These are phyloP conservation scores for Nephrotoma appendiculata DNA, from an alignment of 2,888 invertebrate genomes.

Conservation along the genomic window DNA sequence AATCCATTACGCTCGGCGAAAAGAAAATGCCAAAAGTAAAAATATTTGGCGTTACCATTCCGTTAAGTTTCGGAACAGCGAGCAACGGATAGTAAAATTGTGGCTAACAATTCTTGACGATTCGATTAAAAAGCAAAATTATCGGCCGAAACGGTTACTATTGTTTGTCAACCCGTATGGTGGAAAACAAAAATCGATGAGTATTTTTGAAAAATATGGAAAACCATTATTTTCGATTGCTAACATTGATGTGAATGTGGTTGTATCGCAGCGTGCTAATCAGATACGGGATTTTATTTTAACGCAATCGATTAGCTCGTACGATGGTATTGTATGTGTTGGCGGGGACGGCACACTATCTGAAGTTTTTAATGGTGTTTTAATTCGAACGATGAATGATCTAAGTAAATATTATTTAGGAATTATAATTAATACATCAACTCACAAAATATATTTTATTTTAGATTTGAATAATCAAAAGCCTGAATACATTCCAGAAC, in stretches of 20 bases:
- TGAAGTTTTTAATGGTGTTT: constrained; percentile 62
- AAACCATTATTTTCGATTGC: constrained; percentile 49
- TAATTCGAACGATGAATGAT: constrained; percentile 38
- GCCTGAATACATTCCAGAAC: constrained; percentile 27
- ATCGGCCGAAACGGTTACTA: constrained; percentile 53
- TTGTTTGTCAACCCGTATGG: constrained; percentile 77
- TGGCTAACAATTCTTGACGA: constrained; percentile 46
- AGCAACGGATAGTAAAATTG: constrained; percentile 42
- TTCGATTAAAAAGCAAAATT: constrained; percentile 27
- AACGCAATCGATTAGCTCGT: constrained; percentile 39
- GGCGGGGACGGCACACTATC: constrained; percentile 81
- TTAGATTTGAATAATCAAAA: constrained; percentile 19
- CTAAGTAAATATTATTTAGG: constrained; percentile 26
- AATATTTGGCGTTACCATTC: constrained; percentile 43
- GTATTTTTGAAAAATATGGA: constrained; percentile 59
- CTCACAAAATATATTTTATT: neutral
- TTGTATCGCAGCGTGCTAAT: constrained; percentile 57
- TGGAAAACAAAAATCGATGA: constrained; percentile 56
- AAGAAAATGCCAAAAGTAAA: constrained; percentile 29
- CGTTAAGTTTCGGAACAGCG: constrained; percentile 42
- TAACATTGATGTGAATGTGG: constrained; percentile 47
- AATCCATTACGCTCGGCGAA: constrained; percentile 42
- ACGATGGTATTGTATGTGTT: constrained; percentile 60
- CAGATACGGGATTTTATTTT: constrained; percentile 58
- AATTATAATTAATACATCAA: neutral